A percentile compares a stretch with the other conserved stretches of the same genome.
phyloP scores from a whole-genome alignment of 2,888 invertebrate genomes.

The Crioceris asparagi region DNA sequence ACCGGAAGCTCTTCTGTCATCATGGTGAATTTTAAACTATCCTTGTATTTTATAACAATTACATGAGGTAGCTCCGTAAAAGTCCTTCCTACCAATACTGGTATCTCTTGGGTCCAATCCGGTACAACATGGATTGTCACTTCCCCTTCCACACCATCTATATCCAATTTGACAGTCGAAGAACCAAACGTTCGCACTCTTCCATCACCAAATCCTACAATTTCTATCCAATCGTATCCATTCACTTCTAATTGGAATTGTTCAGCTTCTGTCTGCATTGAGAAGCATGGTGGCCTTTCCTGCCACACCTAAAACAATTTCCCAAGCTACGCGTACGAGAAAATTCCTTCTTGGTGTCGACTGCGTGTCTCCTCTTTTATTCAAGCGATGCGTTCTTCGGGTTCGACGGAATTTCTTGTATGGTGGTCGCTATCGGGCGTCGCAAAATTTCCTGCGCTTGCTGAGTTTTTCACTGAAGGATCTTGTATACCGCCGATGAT shows the following conservation, averaged over 20 bases:
- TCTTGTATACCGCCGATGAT: slow-evolving; percentile 17
- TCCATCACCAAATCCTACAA: slow-evolving; percentile 16
- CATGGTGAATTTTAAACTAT: slow-evolving; percentile 12
- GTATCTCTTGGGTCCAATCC: slow-evolving; percentile 11
- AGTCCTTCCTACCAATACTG: slow-evolving; percentile 14
- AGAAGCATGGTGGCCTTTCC: too few species aligned
- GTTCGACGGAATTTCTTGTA: too few species aligned
- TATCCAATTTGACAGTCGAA: slow-evolving; percentile 6
- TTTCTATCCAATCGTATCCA: too few species aligned
- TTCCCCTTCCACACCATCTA: slow-evolving; percentile 10
- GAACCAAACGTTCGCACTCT: slow-evolving; percentile 7
- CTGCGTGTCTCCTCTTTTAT: too few species aligned
- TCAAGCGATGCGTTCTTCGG: too few species aligned
- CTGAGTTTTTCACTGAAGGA: slow-evolving; percentile 12
- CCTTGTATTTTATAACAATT: slow-evolving; percentile 12
- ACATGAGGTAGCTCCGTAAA: slow-evolving; percentile 13
- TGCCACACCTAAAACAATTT: too few species aligned
- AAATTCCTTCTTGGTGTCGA: too few species aligned
- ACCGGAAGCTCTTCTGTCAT: too few species aligned
- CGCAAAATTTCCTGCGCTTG: slow-evolving; percentile 11
- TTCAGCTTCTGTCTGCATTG: too few species aligned
- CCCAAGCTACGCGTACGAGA: too few species aligned
- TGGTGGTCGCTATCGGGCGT: too few species aligned
- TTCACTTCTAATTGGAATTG: too few species aligned
- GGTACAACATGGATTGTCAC: slow-evolving; percentile 13